Evolutionary conservation across 1,140 invertebrate genomes (phyloP), one percentile per base, ranked within the genome.

Genomic region (Bombus pascuorum): DNA sequence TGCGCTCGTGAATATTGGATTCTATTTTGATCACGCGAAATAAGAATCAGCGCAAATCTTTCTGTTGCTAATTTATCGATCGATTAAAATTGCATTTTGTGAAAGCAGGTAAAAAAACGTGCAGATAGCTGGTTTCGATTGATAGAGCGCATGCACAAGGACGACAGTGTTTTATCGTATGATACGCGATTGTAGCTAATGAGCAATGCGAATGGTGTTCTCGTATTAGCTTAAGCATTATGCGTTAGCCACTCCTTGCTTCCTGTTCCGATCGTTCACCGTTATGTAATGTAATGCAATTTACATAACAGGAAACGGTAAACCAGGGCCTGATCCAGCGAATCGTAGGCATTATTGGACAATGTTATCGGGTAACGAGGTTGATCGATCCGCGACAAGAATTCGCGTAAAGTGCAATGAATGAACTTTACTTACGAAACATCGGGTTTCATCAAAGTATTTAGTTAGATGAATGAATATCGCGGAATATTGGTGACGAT

Each of bases 291-390:
- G 86, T 74, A 90, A 87, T 74, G 76, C 68, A 89, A 92, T 89
- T 87, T 90, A 87, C 87, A 86, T 91, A 86, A 91, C 90, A 89
- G 87, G 90, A 92, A 91, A 90, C 73, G 53, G 47, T 79, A 74
- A 37, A 39, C 80, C 72, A 47, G 44, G 57, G 57, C 32, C 18
- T 18, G 44, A 87, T 65, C 47, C 71, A 18, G 66, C 42, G 59
- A 83, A 65, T 72, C 15, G 62, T 57, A 62, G 25, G 37, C 62
- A 44, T 81, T 78, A 81, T 34, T n/a, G 59, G 34, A 68, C 22
- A 47, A 25, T 85, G 78, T 77, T 71, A 75, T 82, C 72, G 2
- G 18, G 42, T 78, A 77, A n/a, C 62, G 9, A 77, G 25, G n/a
- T 44, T 34, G 73, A 77, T 62, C 34, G 32, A 42, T 65, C 28